Conservation (phyloP, 2,113 vertebrate genomes). For the Chlamydotis undulata region DNA sequence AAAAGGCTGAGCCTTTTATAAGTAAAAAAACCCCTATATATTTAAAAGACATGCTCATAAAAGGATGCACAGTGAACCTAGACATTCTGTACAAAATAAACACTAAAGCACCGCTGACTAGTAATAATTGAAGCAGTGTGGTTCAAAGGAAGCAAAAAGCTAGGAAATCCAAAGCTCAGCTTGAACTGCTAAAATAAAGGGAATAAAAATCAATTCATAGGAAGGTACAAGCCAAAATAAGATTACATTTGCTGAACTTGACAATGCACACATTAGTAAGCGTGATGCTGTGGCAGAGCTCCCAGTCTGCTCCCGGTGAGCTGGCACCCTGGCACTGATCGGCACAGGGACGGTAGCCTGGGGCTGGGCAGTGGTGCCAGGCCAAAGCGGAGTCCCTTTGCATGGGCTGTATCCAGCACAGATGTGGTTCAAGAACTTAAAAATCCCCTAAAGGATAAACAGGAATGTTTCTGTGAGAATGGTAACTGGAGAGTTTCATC, state of each 20-base stretch:
- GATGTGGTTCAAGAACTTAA: fast-evolving
- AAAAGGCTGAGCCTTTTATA: neutral
- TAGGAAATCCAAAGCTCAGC: neutral
- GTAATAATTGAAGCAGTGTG: neutral
- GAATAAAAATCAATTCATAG: neutral
- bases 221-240: neutral
- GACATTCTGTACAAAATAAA: neutral
- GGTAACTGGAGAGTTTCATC: neutral
- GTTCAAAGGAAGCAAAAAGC: neutral
- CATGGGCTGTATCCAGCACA: neutral
- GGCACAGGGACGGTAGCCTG: fast-evolving
- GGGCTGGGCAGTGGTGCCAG: neutral
- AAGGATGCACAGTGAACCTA: neutral
- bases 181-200: neutral
- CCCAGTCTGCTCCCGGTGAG: fast-evolving
- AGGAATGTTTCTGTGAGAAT: neutral
- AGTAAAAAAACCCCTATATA: neutral
- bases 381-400: neutral
- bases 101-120: neutral
- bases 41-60: neutral
- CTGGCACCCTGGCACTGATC: fast-evolving
- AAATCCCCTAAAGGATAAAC: neutral
- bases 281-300: fast-evolving
- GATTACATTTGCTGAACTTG: neutral
- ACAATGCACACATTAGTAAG: neutral